A percentile compares a stretch with the other conserved stretches of the same genome.
Conservation (phyloP, 2,113 vertebrate species). For the Panthera tigris region DNA sequence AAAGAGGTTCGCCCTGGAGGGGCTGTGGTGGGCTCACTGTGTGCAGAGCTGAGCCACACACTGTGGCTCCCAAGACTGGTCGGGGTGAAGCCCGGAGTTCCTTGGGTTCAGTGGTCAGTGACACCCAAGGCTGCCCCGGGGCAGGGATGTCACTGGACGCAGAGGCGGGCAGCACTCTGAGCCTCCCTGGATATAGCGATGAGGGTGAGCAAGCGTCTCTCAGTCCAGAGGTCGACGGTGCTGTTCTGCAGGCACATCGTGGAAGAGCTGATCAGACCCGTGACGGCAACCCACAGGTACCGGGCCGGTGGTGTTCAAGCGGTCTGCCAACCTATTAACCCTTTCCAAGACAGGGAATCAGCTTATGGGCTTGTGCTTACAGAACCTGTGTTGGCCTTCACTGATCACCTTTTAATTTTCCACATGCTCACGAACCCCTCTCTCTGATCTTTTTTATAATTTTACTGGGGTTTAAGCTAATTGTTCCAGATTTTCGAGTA, state of each 20-base stretch:
- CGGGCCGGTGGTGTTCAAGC: neutral
- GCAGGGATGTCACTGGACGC: neutral
- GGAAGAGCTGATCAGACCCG: neutral
- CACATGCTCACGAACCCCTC: neutral
- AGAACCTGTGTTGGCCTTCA: neutral
- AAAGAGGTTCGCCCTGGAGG: neutral
- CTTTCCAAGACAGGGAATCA: neutral
- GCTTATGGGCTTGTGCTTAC: neutral
- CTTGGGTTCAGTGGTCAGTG: neutral
- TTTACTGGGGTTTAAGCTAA: neutral
- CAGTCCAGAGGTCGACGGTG: neutral
- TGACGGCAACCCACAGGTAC: accelerated
- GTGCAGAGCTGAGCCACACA: neutral
- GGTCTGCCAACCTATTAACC: neutral
- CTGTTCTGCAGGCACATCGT: neutral
- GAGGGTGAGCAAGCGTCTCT: neutral
- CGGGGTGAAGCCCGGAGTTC: neutral
- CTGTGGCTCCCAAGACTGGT: neutral
- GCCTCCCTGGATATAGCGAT: neutral
- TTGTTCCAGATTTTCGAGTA: neutral
- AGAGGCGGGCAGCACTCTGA: neutral
- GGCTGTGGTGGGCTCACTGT: neutral
- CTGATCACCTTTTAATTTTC: neutral
- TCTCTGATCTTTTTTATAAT: neutral
- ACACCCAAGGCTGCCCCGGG: neutral